Evolutionary conservation across 2,113 vertebrate genomes (phyloP), one percentile per base, ranked within the genome.

Genomic region (Leptodactylus fuscus): DNA sequence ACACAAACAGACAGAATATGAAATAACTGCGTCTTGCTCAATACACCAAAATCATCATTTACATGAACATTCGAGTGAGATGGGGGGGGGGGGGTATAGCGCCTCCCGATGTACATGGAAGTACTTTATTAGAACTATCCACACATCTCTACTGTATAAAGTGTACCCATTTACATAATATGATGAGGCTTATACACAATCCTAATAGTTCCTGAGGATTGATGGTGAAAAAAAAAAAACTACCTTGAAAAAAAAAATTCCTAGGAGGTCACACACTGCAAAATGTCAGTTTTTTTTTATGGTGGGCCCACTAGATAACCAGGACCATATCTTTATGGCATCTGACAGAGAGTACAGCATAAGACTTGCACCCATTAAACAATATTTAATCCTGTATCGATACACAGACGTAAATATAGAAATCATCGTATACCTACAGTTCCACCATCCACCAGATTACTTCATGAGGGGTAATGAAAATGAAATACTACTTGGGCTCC

Each of bases 1-100:
- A 49, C 60, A 67, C 58, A 81, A 67, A 81, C 58, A 81, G 79
- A 81, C 79, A 81, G 79, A 81, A 81, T 81, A 67, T 81, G 41
- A 81, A 81, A 81, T 81, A 67, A 81, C 60, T 41, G 41, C 18
- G 44, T 65, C 44, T 69, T 22, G 79, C 77, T 62, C 77, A 80
- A 80, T 80, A 80, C n/a, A 44, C 1, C 27, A 38, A 46, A 81
- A 46, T 81, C 36, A 16, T 67, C 38, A 67, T 81, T 81, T 67
- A 81, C 58, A 81, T 49, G 53, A 48, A 67, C 58, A 27, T 81
- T 81, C 41, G 69, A 44, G 20, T 3, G 10, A 3, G 34, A 36
- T 3, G n/a, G n/a, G n/a, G n/a, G n/a, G n/a, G 49, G 41, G 67
- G 27, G 55, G 53, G 6, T 62, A 41, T 12, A 62, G 27, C 44